Evolutionary conservation across 2,113 vertebrate genomes (phyloP), one percentile per base, ranked within the genome.

Genomic region (Ceratotherium simum): DNA sequence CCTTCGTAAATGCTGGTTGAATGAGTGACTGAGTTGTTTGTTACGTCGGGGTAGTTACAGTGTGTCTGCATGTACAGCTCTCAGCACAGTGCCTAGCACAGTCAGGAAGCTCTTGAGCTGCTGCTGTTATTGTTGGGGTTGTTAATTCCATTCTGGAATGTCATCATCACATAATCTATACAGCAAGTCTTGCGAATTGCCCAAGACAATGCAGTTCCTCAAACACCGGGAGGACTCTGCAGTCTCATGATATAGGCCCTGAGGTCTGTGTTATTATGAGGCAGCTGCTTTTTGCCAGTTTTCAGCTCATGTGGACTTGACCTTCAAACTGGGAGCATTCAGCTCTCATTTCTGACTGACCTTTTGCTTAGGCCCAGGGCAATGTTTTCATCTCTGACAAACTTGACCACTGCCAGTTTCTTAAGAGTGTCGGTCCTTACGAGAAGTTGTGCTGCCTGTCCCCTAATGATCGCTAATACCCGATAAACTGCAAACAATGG

Each of bases 281-380:
- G 36, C 2, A 0, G 90, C 92, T 92, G 64, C 86, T 97, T 92
- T 95, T 93, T 75, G 84, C 72, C 73, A 72, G 39, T 89, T 95
- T 92, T 72, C 29, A 75, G 93, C 36, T 79, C 8, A 0, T 96
- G 87, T 90, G 88, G 95, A 94, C 92, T 94, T 95, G 97, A 97
- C 97, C 97, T 97, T 98, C 95, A 96, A 72, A 23, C 86, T 36
- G 13, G 67, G 64, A 62, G 87, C 64, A 6, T 80, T 92, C 73
- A 78, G 69, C 65, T 72, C 92, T 97, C 62, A 3, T 73, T 92
- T 93, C 90, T 84, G 76, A 42, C 62, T 97, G 97, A 98, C 97
- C 96, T 97, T 98, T 98, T 96, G 76, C 96, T 97, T 94, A 90
- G 88, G 91, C 97, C 97, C 81, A n/a, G 56, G 93, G 98, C 96